phyloP scores from a whole-genome alignment of 2,797 vertebrate species.

The Glossophaga mutica region DNA sequence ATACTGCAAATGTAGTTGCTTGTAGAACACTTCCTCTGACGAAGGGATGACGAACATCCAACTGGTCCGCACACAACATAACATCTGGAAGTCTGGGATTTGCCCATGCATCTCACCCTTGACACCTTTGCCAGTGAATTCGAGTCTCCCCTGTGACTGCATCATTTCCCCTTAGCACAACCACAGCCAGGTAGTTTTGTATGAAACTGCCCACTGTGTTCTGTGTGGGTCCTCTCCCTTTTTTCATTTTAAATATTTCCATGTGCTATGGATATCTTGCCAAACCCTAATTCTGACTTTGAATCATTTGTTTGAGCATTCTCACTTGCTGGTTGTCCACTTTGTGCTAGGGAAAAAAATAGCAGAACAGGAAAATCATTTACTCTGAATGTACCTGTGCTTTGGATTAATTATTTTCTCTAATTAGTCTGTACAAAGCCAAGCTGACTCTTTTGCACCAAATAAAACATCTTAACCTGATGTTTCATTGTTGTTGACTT shows the following conservation, averaged over 20 bases:
- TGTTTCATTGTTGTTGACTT: constrained; percentile 57
- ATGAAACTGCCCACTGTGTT: not conserved
- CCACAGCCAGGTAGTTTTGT: not conserved
- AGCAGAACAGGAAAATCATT: not conserved
- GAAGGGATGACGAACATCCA: not conserved
- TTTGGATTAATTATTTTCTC: constrained; percentile 75
- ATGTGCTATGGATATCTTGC: not conserved
- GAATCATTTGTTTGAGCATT: not conserved
- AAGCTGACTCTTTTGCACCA: constrained; percentile 64
- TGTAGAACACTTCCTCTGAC: not conserved
- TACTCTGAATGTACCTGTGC: constrained; percentile 48
- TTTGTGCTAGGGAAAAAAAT: constrained; percentile 55
- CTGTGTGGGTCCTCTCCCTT: not conserved
- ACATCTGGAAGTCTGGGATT: not conserved
- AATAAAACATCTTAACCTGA: constrained; percentile 52
- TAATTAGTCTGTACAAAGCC: constrained; percentile 70
- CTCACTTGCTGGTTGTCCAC: constrained; percentile 49
- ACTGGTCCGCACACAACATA: not conserved
- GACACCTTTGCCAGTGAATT: constrained; percentile 11
- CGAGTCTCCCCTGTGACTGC: not conserved
- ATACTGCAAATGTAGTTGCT: accelerated
- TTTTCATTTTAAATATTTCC: constrained; percentile 29
- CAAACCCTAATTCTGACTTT: not conserved
- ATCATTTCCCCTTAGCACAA: not conserved
- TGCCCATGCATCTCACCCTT: not conserved